A percentile compares a stretch with the other conserved stretches of the same genome.
phyloP scores from a whole-genome alignment of 2,888 invertebrate genomes.

The Galerucella pusilla region DNA sequence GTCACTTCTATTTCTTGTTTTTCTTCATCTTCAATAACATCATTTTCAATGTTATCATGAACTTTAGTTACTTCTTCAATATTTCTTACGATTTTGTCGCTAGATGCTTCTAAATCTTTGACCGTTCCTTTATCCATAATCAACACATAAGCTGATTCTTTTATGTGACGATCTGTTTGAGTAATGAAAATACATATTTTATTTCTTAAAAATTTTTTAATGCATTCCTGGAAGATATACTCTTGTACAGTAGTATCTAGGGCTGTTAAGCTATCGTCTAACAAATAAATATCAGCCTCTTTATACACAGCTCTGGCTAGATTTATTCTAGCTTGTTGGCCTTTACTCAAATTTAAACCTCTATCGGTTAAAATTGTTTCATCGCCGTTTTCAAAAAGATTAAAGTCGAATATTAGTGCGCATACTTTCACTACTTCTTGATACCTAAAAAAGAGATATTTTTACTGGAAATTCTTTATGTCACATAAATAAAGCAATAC shows the following conservation, averaged over 20 bases:
- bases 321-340: slow-evolving; percentile 88
- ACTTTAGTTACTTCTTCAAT: slow-evolving; percentile 63
- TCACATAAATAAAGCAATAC: neutral
- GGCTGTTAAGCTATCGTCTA: slow-evolving; percentile 90
- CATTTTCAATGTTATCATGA: slow-evolving; percentile 47
- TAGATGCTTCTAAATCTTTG: slow-evolving; percentile 72
- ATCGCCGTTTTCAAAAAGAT: slow-evolving; percentile 78
- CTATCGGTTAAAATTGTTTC: slow-evolving; percentile 82
- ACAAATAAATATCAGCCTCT: slow-evolving; percentile 82
- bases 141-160: slow-evolving; percentile 60
- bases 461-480: no score
- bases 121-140: slow-evolving; percentile 65
- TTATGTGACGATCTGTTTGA: slow-evolving; percentile 73
- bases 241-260: slow-evolving; percentile 88
- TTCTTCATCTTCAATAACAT: slow-evolving; percentile 59
- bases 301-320: slow-evolving; percentile 86
- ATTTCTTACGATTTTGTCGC: slow-evolving; percentile 78
- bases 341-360: slow-evolving; percentile 78
- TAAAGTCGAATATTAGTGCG: slow-evolving; percentile 77
- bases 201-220: slow-evolving; percentile 71
- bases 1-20: slow-evolving; percentile 45
- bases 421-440: slow-evolving; percentile 69
- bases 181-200: slow-evolving; percentile 81
- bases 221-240: slow-evolving; percentile 84
- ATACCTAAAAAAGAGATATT: slow-evolving; percentile 38